phyloP scores from a whole-genome alignment of 2,888 invertebrate species.

The Eustalomyia histrio region DNA sequence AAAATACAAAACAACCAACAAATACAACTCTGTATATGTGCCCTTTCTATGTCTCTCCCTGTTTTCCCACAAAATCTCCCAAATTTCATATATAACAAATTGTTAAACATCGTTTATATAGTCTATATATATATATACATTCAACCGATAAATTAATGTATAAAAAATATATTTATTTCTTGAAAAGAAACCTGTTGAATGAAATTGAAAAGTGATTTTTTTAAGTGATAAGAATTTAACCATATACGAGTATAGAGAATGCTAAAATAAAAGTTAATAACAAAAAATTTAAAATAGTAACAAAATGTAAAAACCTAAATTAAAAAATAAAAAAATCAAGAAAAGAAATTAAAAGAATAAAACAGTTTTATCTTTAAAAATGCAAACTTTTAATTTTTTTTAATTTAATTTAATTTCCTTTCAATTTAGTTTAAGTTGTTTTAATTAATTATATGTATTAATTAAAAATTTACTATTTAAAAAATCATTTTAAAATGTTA shows the following conservation, averaged over 20 bases:
- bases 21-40: background rate
- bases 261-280: conserved; percentile 36
- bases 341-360: conserved; percentile 33
- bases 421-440: conserved; percentile 39
- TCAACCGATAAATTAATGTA: conserved; percentile 38
- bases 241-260: conserved; percentile 40
- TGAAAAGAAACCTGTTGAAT: conserved; percentile 56
- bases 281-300: conserved; percentile 25
- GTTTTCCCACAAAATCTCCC: conserved; percentile 11
- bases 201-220: conserved; percentile 65
- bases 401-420: conserved; percentile 17
- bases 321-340: conserved; percentile 40
- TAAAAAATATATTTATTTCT: conserved; percentile 42
- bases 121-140: conserved; percentile 36
- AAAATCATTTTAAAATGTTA: conserved; percentile 30
- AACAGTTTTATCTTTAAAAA: conserved; percentile 39
- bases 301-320: conserved; percentile 53
- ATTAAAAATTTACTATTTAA: conserved; percentile 30
- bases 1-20: background rate
- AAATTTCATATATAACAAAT: conserved; percentile 31
- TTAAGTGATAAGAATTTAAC: conserved; percentile 58
- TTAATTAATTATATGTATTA: conserved; percentile 50
- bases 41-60: background rate
- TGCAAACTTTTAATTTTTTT: conserved; percentile 27
- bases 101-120: conserved; percentile 59